Conservation (phyloP, 2,888 invertebrate genomes). For the Cyrtodaria siliqua region DNA sequence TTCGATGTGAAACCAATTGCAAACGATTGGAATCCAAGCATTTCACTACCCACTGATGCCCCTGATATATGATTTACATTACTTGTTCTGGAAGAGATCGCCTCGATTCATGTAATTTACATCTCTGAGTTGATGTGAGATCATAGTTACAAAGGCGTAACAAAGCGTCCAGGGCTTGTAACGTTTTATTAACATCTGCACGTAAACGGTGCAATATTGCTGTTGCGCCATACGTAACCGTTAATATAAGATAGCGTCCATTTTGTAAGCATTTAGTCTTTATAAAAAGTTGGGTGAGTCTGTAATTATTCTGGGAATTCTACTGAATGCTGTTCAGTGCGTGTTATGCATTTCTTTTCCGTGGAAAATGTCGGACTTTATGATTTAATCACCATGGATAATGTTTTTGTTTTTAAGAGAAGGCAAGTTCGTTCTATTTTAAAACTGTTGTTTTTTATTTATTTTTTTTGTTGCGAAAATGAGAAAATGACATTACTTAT, state of each 20-base stretch:
- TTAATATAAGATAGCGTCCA: conserved; percentile 1
- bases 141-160: conserved; percentile 50
- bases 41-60: conserved; percentile 14
- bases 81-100: conserved; percentile 60
- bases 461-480: background rate
- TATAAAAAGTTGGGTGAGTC: too few relatives aligned
- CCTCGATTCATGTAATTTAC: conserved; percentile 74
- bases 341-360: too few relatives aligned
- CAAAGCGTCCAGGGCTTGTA: conserved; percentile 42
- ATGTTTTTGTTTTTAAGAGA: too few relatives aligned
- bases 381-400: too few relatives aligned
- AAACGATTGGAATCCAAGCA: conserved; percentile 16
- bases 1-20: conserved; percentile 1
- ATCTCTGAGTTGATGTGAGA: conserved; percentile 32
- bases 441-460: background rate
- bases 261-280: conserved; percentile 5
- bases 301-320: too few relatives aligned
- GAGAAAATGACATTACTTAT: too few relatives aligned
- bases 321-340: too few relatives aligned
- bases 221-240: background rate
- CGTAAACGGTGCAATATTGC: background rate
- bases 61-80: conserved; percentile 58
- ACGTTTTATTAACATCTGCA: conserved; percentile 42
- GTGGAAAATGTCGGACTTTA: too few relatives aligned
- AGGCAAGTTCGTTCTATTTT: background rate